Conservation (phyloP, 2,113 vertebrate genomes). For the Perca schrenkii region DNA sequence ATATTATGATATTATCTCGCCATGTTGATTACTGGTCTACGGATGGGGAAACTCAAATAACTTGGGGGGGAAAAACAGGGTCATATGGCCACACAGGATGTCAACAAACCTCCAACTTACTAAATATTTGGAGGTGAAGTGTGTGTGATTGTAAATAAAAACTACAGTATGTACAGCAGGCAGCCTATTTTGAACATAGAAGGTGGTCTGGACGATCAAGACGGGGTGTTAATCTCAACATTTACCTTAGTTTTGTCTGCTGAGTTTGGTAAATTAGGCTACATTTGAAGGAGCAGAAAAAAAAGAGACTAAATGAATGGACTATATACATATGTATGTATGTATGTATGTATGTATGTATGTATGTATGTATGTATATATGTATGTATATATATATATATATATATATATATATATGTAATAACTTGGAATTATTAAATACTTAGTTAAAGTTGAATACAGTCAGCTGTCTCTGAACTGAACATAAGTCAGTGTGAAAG, state of each 20-base stretch:
- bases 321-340: not conserved
- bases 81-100: not conserved
- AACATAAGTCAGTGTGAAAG: not conserved
- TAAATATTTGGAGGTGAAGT: not conserved
- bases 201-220: not conserved
- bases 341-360: too few relatives aligned
- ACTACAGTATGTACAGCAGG: not conserved
- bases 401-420: too few relatives aligned
- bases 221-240: not conserved
- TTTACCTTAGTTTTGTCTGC: not conserved
- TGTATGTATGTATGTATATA: too few relatives aligned
- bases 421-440: too few relatives aligned
- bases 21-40: not conserved
- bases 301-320: not conserved
- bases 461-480: not conserved
- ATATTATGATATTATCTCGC: not conserved
- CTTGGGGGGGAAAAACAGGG: too few relatives aligned
- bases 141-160: not conserved
- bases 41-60: not conserved
- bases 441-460: not conserved
- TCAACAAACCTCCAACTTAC: not conserved
- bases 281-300: too few relatives aligned
- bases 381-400: too few relatives aligned
- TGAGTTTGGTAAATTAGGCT: not conserved
- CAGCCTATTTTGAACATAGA: not conserved